Conservation (phyloP, 1,140 invertebrate species). For the Cotesia typhae region DNA sequence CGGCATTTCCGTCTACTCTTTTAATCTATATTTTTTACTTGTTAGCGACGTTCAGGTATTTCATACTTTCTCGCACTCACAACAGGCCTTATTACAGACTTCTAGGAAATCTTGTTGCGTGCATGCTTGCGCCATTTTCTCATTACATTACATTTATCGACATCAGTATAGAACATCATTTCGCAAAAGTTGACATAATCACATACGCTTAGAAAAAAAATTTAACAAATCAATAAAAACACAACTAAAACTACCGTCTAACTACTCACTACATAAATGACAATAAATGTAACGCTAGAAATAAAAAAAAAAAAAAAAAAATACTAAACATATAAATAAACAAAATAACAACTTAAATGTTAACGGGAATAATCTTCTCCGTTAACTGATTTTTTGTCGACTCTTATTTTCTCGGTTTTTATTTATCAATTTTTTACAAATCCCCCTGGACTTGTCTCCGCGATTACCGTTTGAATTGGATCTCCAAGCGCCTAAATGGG, state of each 20-base stretch:
- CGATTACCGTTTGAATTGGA: constrained; percentile 20
- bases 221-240: not conserved
- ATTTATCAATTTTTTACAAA: not conserved
- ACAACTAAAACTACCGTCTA: not conserved
- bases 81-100: constrained; percentile 34
- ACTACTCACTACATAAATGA: not conserved
- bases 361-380: constrained; percentile 4
- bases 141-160: constrained; percentile 28
- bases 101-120: constrained; percentile 34
- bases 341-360: not conserved
- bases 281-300: not conserved
- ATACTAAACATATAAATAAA: not conserved
- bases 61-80: constrained; percentile 39
- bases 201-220: not conserved
- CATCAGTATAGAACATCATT: constrained; percentile 15
- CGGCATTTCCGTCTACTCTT: constrained; percentile 3
- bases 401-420: not conserved
- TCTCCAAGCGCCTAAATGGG: constrained; percentile 11
- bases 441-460: not conserved
- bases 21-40: constrained; percentile 29
- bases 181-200: constrained; percentile 16
- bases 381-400: not conserved
- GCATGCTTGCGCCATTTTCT: constrained; percentile 35
- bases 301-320: not conserved
- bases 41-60: constrained; percentile 37